phyloP scores from a whole-genome alignment of 1,140 invertebrate species.

The Sitodiplosis mosellana region DNA sequence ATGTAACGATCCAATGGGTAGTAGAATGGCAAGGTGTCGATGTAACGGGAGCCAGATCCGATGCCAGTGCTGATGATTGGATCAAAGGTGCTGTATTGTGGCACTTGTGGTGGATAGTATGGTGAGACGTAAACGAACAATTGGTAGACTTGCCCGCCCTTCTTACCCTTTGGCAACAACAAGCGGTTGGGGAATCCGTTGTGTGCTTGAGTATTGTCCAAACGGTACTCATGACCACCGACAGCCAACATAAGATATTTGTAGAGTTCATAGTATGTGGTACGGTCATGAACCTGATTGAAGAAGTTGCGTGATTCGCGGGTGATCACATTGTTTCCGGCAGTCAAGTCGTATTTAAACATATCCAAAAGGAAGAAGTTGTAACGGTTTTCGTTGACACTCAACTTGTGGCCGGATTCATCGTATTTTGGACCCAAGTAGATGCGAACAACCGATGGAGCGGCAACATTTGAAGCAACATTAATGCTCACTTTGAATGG shows the following conservation, averaged over 20 bases:
- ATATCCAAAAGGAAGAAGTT: conserved; percentile 51
- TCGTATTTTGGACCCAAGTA: conserved; percentile 53
- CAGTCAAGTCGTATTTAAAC: conserved; percentile 39
- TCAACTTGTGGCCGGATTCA: conserved; percentile 24
- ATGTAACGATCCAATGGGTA: conserved; percentile 48
- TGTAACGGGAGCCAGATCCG: conserved; percentile 23
- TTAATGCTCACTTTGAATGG: conserved; percentile 40
- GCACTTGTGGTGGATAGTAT: conserved; percentile 17
- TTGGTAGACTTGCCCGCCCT: conserved; percentile 23
- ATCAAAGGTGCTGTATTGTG: conserved; percentile 17
- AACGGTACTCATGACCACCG: conserved; percentile 26
- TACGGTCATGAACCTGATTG: conserved; percentile 38
- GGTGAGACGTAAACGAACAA: conserved; percentile 44
- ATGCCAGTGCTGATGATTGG: conserved; percentile 17
- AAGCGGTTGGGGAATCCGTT: conserved; percentile 41
- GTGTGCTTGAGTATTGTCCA: conserved; percentile 29
- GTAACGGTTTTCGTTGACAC: conserved; percentile 28
- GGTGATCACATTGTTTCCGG: conserved; percentile 44
- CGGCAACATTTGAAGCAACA: conserved; percentile 33
- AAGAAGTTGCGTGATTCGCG: conserved; percentile 46
- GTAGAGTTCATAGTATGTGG: conserved; percentile 37
- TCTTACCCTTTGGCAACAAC: conserved; percentile 44
- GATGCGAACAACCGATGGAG: conserved; percentile 35
- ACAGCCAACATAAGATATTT: conserved; percentile 32
- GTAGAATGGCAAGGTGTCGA: conserved; percentile 34